A percentile compares a stretch with the other conserved stretches of the same genome.
Evolutionary conservation across 2,113 vertebrate genomes (phyloP).

Genomic region (Naja naja): DNA sequence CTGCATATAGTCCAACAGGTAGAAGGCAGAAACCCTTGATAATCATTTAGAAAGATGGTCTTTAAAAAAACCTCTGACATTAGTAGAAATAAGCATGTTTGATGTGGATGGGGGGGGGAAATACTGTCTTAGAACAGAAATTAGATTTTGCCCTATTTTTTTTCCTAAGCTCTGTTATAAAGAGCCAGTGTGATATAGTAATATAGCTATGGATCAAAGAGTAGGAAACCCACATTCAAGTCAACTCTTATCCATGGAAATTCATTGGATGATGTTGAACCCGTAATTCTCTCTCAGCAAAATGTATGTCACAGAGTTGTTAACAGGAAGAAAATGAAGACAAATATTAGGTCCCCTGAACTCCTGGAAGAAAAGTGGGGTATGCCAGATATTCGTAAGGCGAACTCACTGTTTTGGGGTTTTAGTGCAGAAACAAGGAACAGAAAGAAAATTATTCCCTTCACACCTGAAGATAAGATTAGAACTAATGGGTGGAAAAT

Average conservation of each 20-base stretch:
- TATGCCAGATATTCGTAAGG: neutral
- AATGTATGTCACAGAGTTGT: neutral
- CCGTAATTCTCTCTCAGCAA: neutral
- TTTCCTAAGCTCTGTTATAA: neutral
- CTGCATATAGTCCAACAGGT: slow-evolving; percentile 33
- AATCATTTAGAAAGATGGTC: slow-evolving; percentile 13
- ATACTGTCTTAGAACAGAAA: neutral
- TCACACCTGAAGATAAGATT: neutral
- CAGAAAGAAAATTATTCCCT: neutral
- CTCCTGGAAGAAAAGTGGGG: neutral
- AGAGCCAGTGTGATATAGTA: neutral
- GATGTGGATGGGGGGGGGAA: neutral
- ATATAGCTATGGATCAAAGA: neutral
- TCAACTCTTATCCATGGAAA: neutral
- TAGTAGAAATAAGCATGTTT: slow-evolving; percentile 23
- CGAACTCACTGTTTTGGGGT: neutral
- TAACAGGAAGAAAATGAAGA: neutral
- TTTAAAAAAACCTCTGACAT: neutral
- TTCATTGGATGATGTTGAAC: neutral
- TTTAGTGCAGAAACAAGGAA: neutral
- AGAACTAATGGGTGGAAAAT: neutral
- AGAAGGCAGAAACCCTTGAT: slow-evolving; percentile 35
- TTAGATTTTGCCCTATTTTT: slow-evolving; percentile 7
- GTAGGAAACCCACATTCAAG: neutral
- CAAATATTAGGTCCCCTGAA: neutral